Evolutionary conservation across 1,140 invertebrate genomes (phyloP), one percentile per base, ranked within the genome.

Genomic region (Eumaeus atala): DNA sequence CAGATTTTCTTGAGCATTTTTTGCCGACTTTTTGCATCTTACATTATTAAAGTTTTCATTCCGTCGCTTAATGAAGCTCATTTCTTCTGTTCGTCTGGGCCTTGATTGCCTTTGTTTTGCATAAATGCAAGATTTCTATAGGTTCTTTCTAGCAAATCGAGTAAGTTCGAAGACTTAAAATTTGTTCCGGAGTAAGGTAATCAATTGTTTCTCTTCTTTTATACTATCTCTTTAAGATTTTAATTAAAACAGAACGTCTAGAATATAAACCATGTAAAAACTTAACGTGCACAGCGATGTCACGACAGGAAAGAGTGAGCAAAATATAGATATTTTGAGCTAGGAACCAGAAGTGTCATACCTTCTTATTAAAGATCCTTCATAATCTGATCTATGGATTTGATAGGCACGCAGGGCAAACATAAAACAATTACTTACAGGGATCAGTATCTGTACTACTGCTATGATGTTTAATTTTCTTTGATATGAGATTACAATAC

Each of bases 21-120:
- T 80, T 80, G 74, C 72, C 71, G 74, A 74, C 70, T 81, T 84
- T 87, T 87, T 85, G 78, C 84, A 87, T 87, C 81, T 87, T 87
- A 85, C 82, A 84, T 87, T 87, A 87, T 87, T 87, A 87, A 87
- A 87, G 84, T 87, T 87, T 87, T 84, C 84, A 83, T 84, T 87
- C 84, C 75, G 75, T 74, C 74, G 81, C 80, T 84, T 87, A 87
- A 85, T 87, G 84, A 87, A 87, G 78, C 84, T 85, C 84, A 87
- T 87, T 85, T 81, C 84, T 85, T 85, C 80, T 85, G 84, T 87
- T 83, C 84, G 78, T 74, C 72, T 73, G 78, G 67, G 72, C 72
- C 80, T 85, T 87, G 84, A 87, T 85, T 87, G 80, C 84, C 74
- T 85, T 85, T 84, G 81, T 85, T 87, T 87, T 85, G 80, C 84